Evolutionary conservation across 2,113 vertebrate species (phyloP).

Genomic region (Cyprinodon brontotheroides): DNA sequence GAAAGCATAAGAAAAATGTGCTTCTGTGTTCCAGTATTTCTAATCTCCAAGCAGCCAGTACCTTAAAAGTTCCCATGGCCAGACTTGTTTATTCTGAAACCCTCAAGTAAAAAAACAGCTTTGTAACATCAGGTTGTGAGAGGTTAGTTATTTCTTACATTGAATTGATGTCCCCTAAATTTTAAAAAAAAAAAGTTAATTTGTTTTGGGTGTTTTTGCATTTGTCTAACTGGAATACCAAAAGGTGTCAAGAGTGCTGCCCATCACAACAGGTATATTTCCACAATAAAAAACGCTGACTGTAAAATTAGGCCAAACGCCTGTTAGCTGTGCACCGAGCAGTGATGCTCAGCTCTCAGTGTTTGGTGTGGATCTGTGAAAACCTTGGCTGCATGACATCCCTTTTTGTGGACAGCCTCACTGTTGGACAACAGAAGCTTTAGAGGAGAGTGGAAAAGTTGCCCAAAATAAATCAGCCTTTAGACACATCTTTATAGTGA

Average conservation of each 20-base stretch:
- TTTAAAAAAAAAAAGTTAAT: neutral
- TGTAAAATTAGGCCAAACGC: neutral
- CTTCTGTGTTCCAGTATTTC: neutral
- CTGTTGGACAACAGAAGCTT: neutral
- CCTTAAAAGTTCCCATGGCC: neutral
- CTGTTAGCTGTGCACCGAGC: neutral
- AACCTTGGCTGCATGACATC: slow-evolving; percentile 2
- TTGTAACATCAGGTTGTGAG: neutral
- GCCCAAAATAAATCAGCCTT: neutral
- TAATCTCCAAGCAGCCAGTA: neutral
- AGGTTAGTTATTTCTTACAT: neutral
- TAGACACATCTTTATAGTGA: neutral
- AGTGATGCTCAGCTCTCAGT: neutral
- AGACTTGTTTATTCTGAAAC: too few species aligned
- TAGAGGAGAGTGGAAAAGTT: neutral
- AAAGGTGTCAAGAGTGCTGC: neutral
- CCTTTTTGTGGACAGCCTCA: neutral
- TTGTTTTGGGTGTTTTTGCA: neutral
- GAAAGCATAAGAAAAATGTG: neutral
- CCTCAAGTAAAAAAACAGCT: neutral
- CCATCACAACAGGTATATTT: neutral
- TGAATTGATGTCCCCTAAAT: neutral
- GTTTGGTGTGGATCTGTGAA: neutral
- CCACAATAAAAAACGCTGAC: neutral
- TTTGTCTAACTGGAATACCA: neutral